phyloP scores from a whole-genome alignment of 2,797 vertebrate genomes.

The Alauda arvensis region DNA sequence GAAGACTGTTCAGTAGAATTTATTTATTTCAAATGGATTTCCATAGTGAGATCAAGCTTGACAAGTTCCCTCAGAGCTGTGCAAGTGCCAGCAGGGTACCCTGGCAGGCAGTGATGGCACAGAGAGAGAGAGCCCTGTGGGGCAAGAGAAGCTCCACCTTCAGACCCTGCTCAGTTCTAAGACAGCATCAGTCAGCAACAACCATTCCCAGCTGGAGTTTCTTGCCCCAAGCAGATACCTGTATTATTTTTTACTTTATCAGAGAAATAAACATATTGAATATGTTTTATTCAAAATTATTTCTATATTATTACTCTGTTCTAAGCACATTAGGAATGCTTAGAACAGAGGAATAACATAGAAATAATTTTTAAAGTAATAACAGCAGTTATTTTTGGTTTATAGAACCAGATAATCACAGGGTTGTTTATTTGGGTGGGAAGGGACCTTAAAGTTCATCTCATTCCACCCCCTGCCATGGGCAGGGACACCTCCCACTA shows the following conservation, averaged over 20 bases:
- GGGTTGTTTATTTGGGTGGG: neutral
- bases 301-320: too few species aligned
- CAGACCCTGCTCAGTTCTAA: neutral
- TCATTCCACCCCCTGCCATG: accelerated
- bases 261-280: neutral
- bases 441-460: neutral
- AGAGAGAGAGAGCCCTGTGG: too few species aligned
- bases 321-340: neutral
- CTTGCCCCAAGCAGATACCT: neutral
- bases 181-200: neutral
- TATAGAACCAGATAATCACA: neutral
- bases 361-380: accelerated
- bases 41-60: neutral
- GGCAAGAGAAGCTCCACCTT: neutral
- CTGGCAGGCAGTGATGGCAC: neutral
- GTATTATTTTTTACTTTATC: neutral
- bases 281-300: too few species aligned
- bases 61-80: neutral
- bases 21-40: neutral
- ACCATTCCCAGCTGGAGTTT: neutral
- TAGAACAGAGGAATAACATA: neutral
- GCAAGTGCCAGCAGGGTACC: neutral
- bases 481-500: neutral
- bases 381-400: neutral
- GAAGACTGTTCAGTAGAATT: neutral